phyloP scores from a whole-genome alignment of 2,888 invertebrate species.

The Parelbella ahira region DNA sequence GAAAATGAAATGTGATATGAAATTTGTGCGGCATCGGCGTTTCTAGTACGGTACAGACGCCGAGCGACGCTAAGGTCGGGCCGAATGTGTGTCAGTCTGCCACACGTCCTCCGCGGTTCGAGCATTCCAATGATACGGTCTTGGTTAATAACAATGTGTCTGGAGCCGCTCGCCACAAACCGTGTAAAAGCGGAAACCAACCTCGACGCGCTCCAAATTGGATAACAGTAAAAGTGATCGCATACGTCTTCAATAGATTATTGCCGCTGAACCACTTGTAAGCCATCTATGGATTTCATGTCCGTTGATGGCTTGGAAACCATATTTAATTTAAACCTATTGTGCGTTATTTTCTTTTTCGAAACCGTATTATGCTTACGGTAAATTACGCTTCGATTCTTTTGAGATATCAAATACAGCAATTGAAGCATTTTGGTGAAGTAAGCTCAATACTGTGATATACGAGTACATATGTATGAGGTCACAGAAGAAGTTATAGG shows the following conservation, averaged over 20 bases:
- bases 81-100: conserved; percentile 64
- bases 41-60: neutral
- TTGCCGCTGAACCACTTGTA: conserved; percentile 42
- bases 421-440: too few species aligned
- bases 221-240: conserved; percentile 79
- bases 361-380: conserved; percentile 17
- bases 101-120: conserved; percentile 53
- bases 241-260: conserved; percentile 71
- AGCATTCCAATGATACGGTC: conserved; percentile 60
- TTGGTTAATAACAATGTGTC: conserved; percentile 65
- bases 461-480: too few species aligned
- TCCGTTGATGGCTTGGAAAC: conserved; percentile 54
- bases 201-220: conserved; percentile 72
- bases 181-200: conserved; percentile 77
- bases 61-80: conserved; percentile 39
- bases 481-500: too few species aligned
- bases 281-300: conserved; percentile 49
- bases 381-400: conserved; percentile 9
- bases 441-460: too few species aligned
- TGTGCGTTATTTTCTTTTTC: conserved; percentile 27
- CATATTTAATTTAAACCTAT: conserved; percentile 51
- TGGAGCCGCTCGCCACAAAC: conserved; percentile 63
- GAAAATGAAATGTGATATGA: conserved; percentile 31
- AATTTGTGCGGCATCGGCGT: conserved; percentile 10
- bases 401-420: too few species aligned